Percentiles rank a stretch among this genome's conserved stretches.
phyloP scores from a whole-genome alignment of 2,797 vertebrate genomes.

The Sebastes goodei region DNA sequence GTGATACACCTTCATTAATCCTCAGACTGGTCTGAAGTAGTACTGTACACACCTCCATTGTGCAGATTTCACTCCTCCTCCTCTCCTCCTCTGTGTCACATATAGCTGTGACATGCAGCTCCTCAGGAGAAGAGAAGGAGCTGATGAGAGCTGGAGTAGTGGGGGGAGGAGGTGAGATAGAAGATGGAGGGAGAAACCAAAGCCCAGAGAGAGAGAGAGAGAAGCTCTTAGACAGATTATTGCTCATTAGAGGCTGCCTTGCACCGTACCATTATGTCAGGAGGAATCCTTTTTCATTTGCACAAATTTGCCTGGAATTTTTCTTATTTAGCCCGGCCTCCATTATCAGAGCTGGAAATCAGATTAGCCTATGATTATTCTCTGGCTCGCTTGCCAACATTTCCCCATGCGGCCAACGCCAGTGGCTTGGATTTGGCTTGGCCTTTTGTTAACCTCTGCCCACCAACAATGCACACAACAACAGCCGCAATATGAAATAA shows the following conservation, averaged over 20 bases:
- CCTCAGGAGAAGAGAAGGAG: conserved; percentile 37
- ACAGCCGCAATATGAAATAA: conserved; percentile 57
- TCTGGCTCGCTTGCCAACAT: conserved; percentile 92
- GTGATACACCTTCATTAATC: neutral
- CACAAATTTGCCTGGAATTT: conserved; percentile 99
- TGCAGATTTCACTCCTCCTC: neutral
- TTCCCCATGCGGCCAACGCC: conserved; percentile 85
- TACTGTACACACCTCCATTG: neutral
- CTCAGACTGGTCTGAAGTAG: neutral
- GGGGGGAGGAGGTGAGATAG: conserved; percentile 30
- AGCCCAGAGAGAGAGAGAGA: conserved; percentile 46
- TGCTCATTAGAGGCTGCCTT: conserved; percentile 98
- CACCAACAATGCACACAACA: conserved; percentile 68
- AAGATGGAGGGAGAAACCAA: conserved; percentile 66
- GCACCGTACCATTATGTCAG: conserved; percentile 98
- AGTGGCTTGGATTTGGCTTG: conserved; percentile 70
- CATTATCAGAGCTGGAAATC: conserved; percentile 99
- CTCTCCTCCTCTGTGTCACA: conserved; percentile 23
- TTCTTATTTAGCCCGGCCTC: conserved; percentile 98
- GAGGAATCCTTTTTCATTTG: conserved; percentile 99
- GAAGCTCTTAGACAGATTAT: conserved; percentile 98
- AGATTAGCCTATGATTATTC: conserved; percentile 99
- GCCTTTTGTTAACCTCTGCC: conserved; percentile 78
- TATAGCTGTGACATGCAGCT: conserved; percentile 39
- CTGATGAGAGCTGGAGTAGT: conserved; percentile 63